Percentiles rank a stretch among this genome's conserved stretches.
Evolutionary conservation across 2,113 vertebrate genomes (phyloP).

Genomic region (Sebastes fasciatus): DNA sequence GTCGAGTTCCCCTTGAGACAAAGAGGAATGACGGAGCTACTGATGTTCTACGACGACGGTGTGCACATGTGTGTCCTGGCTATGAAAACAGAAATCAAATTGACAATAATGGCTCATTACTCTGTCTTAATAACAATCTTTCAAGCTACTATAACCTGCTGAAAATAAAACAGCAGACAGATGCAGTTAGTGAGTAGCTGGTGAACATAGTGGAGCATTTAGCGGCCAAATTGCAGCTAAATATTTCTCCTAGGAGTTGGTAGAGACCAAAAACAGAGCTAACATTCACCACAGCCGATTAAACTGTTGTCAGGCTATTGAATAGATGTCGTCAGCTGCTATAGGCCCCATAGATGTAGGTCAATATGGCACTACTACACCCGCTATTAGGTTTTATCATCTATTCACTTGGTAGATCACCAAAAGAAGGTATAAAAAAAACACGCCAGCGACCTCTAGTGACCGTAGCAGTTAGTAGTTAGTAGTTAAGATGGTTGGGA

Average conservation of each 20-base stretch:
- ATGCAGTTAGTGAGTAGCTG: not conserved
- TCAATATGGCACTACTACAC: too few relatives aligned
- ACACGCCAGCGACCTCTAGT: too few relatives aligned
- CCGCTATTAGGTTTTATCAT: too few relatives aligned
- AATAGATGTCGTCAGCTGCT: too few relatives aligned
- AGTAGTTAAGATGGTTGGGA: too few relatives aligned
- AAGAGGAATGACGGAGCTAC: slow-evolving; percentile 8
- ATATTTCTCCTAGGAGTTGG: not conserved
- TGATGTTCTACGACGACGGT: not conserved
- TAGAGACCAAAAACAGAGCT: too few relatives aligned
- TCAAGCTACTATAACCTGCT: not conserved
- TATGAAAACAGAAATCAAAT: not conserved
- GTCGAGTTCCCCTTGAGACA: slow-evolving; percentile 29
- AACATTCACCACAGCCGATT: too few relatives aligned
- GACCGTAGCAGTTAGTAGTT: too few relatives aligned
- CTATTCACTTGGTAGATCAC: too few relatives aligned
- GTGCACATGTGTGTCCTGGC: not conserved
- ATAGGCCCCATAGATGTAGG: too few relatives aligned
- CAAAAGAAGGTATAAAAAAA: too few relatives aligned
- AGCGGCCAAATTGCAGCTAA: not conserved
- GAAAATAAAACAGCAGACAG: not conserved
- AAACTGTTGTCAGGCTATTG: too few relatives aligned
- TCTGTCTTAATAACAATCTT: not conserved
- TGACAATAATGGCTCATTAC: not conserved
- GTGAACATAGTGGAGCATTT: not conserved